Conservation (phyloP, 1,140 invertebrate species). For the Drosophila jambulina region DNA sequence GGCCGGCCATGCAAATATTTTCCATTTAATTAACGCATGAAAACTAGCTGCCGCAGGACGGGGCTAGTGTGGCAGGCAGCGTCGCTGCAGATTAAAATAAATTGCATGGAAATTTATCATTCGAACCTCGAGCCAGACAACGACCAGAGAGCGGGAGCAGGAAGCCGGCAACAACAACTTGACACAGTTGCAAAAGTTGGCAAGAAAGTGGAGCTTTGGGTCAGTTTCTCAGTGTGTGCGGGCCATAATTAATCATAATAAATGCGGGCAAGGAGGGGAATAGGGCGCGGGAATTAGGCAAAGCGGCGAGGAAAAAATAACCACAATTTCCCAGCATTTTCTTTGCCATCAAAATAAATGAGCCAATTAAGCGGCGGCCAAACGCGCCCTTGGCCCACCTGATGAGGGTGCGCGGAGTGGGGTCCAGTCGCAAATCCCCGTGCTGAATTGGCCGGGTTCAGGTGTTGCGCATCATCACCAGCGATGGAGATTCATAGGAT, state of each 20-base stretch:
- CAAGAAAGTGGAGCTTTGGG: slow-evolving; percentile 77
- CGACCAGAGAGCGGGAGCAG: slow-evolving; percentile 17
- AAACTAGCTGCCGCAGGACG: slow-evolving; percentile 43
- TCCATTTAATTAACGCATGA: slow-evolving; percentile 81
- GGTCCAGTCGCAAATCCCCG: slow-evolving; percentile 33
- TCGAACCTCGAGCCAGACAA: slow-evolving; percentile 63
- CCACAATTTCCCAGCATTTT: slow-evolving; percentile 75
- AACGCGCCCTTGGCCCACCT: slow-evolving; percentile 39
- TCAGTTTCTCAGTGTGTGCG: slow-evolving; percentile 50
- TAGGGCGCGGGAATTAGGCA: slow-evolving; percentile 18
- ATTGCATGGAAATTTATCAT: slow-evolving; percentile 81
- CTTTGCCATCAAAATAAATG: slow-evolving; percentile 82
- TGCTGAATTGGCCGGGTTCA: slow-evolving; percentile 34
- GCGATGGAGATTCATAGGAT: slow-evolving; percentile 10
- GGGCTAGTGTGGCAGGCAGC: slow-evolving; percentile 32
- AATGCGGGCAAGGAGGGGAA: slow-evolving; percentile 54
- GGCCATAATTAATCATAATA: slow-evolving; percentile 80
- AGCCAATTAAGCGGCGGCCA: slow-evolving; percentile 74
- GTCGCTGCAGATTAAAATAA: slow-evolving; percentile 80
- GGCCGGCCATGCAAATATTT: slow-evolving; percentile 71
- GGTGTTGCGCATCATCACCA: slow-evolving; percentile 71
- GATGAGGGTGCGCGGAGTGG: slow-evolving; percentile 50
- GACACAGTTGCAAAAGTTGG: slow-evolving; percentile 76
- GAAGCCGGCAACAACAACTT: slow-evolving; percentile 51
- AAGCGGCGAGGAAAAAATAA: slow-evolving; percentile 44